phyloP scores from a whole-genome alignment of 2,888 invertebrate genomes.

The Flexamia atlantica region DNA sequence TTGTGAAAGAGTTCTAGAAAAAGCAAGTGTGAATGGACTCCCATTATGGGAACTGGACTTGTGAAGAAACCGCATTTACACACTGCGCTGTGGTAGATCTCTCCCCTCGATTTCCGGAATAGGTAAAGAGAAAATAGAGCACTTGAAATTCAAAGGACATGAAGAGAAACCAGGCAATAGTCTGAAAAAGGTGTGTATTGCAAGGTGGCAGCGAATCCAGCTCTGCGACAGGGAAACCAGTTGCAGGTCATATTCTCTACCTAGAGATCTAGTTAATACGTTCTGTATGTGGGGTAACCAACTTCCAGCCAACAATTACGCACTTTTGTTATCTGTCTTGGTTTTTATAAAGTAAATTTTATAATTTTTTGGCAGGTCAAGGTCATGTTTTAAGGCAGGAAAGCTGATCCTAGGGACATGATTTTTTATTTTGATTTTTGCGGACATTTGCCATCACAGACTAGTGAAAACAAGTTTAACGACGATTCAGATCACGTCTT shows the following conservation, averaged over 20 bases:
- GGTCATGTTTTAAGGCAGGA: too few relatives aligned
- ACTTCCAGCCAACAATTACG: too few relatives aligned
- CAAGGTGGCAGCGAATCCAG: neutral
- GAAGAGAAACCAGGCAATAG: conserved; percentile 14
- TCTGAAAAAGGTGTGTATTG: neutral
- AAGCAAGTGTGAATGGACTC: conserved; percentile 29
- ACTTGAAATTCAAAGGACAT: conserved; percentile 7
- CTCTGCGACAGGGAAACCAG: neutral
- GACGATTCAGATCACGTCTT: too few relatives aligned
- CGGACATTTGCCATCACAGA: too few relatives aligned
- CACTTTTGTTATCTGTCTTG: too few relatives aligned
- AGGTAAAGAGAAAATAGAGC: conserved; percentile 21
- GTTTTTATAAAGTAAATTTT: too few relatives aligned
- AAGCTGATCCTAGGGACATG: too few relatives aligned
- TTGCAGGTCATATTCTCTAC: neutral
- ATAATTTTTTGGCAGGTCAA: too few relatives aligned
- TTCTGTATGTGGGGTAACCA: too few relatives aligned
- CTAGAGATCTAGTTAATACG: neutral
- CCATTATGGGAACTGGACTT: neutral
- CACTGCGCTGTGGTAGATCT: neutral
- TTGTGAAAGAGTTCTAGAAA: neutral
- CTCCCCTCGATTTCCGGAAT: conserved; percentile 8
- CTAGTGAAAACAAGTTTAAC: too few relatives aligned
- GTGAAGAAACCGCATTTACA: conserved; percentile 6
- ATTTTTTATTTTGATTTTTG: too few relatives aligned